Conservation (phyloP, 2,113 vertebrate genomes). For the Caracal caracal region DNA sequence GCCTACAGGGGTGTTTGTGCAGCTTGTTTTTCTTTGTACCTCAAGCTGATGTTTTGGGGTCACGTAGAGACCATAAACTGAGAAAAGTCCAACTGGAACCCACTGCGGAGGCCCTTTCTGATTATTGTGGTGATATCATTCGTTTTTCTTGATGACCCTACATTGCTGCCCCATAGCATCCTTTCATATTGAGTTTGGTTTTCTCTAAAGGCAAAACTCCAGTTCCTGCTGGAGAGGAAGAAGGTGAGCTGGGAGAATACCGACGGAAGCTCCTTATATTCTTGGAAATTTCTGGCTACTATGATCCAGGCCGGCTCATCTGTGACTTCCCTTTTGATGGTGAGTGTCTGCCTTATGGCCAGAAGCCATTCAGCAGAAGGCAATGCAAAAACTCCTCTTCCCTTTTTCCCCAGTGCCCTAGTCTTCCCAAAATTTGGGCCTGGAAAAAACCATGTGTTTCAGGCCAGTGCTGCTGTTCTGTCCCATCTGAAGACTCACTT, state of each 20-base stretch:
- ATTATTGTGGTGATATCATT: neutral
- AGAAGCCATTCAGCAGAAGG: neutral
- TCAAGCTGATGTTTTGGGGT: neutral
- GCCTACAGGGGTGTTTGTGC: neutral
- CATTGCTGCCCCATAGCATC: neutral
- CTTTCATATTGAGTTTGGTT: neutral
- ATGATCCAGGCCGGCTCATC: constrained; percentile 94
- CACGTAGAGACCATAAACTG: neutral
- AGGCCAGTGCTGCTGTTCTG: neutral
- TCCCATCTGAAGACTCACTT: neutral
- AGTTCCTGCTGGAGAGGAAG: constrained; percentile 93
- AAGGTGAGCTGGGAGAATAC: constrained; percentile 93
- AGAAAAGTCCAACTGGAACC: neutral
- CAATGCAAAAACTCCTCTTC: neutral
- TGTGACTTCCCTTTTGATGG: constrained; percentile 99
- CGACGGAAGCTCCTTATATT: constrained; percentile 93
- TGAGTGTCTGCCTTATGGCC: constrained; percentile 81
- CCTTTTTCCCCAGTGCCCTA: neutral
- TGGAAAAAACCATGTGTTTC: neutral
- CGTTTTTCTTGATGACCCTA: neutral
- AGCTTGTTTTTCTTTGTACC: neutral
- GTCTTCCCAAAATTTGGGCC: too few relatives aligned
- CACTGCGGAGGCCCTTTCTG: neutral
- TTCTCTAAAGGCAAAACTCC: constrained; percentile 79
- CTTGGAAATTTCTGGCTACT: constrained; percentile 92